phyloP scores from a whole-genome alignment of 2,113 vertebrate genomes.

The Corythoichthys intestinalis region DNA sequence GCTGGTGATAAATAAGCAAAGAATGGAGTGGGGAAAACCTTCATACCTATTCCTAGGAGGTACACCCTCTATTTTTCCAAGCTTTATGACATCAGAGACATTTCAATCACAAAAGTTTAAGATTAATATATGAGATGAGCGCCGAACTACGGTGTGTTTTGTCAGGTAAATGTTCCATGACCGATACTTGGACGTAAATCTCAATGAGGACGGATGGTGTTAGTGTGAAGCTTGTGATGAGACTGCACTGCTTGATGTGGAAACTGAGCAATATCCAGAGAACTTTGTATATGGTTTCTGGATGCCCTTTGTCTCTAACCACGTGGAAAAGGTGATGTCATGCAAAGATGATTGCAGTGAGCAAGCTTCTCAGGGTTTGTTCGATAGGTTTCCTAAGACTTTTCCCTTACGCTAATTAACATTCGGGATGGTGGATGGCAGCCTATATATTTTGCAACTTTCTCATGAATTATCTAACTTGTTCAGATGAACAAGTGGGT shows the following conservation, averaged over 20 bases:
- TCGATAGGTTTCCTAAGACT: too few species aligned
- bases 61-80: slow-evolving; percentile 10
- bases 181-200: slow-evolving; percentile 39
- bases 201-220: slow-evolving; percentile 25
- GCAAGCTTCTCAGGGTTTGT: neutral
- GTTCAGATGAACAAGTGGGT: too few species aligned
- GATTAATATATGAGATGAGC: slow-evolving; percentile 32
- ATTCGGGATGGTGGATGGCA: too few species aligned
- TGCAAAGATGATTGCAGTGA: slow-evolving; percentile 35
- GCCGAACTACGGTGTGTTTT: slow-evolving; percentile 34
- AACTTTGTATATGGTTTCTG: slow-evolving; percentile 33
- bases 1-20: slow-evolving; percentile 63
- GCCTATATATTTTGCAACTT: too few species aligned
- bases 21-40: slow-evolving; percentile 53
- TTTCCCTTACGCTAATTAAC: too few species aligned
- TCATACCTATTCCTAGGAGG: slow-evolving; percentile 28
- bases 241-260: slow-evolving; percentile 35
- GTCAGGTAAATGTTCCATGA: slow-evolving; percentile 47
- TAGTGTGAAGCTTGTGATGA: slow-evolving; percentile 24
- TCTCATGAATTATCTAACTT: too few species aligned
- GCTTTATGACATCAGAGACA: slow-evolving; percentile 9
- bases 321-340: slow-evolving; percentile 55
- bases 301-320: slow-evolving; percentile 27
- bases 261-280: slow-evolving; percentile 36
- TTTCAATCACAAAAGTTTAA: slow-evolving; percentile 6